phyloP scores from a whole-genome alignment of 35 echinoderm and acorn worm species.

The Chiridota heheva region DNA sequence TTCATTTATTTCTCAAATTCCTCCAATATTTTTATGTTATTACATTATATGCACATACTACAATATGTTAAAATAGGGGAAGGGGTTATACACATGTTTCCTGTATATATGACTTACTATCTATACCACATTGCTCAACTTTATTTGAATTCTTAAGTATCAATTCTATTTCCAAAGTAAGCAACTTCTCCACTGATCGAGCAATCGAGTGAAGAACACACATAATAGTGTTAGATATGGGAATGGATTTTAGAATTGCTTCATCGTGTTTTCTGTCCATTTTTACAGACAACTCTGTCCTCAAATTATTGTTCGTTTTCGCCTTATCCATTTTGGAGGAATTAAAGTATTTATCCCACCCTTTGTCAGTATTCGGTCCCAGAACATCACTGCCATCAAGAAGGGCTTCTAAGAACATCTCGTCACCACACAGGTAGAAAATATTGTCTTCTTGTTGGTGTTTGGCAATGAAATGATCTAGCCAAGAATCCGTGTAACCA shows the following conservation, averaged over 20 bases:
- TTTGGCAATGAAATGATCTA: not conserved
- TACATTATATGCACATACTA: no score
- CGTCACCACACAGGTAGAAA: not conserved
- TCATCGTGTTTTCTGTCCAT: not conserved
- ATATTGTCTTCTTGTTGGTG: not conserved
- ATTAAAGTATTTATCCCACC: not conserved
- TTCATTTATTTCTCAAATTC: no score
- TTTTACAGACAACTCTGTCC: not conserved
- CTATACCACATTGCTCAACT: not conserved
- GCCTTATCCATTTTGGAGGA: not conserved
- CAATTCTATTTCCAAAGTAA: conserved; percentile 18
- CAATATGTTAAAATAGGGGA: no score
- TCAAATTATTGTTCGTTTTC: not conserved
- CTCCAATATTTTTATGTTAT: no score
- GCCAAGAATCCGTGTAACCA: not conserved
- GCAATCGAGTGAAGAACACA: conserved; percentile 4
- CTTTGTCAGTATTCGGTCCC: conserved; percentile 1
- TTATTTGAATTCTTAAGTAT: conserved; percentile 12
- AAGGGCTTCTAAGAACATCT: not conserved
- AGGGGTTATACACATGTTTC: no score
- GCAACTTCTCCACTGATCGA: not conserved
- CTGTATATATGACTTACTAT: not conserved
- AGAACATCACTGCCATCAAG: not conserved
- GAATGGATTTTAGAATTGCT: conserved; percentile 6
- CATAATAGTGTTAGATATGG: not conserved